Conservation (phyloP, 1,140 invertebrate genomes). For the Euglossa dilemma region DNA sequence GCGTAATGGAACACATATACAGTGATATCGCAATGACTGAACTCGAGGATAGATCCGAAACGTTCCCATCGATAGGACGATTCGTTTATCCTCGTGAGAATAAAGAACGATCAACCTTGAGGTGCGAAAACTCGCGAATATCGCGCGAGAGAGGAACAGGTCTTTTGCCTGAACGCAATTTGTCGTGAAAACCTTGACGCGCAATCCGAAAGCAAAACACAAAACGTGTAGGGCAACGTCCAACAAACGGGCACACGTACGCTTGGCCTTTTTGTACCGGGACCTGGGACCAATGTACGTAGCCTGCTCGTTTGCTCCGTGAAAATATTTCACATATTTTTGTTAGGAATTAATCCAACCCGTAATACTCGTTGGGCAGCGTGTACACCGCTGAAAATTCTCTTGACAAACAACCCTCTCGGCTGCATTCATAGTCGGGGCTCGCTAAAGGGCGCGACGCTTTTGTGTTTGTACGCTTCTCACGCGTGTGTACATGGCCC, state of each 20-base stretch:
- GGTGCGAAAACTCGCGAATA: not conserved
- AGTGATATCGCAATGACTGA: too few species aligned
- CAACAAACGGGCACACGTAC: constrained; percentile 53
- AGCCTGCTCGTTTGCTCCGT: constrained; percentile 29
- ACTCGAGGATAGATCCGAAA: too few species aligned
- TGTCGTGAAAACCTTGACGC: constrained; percentile 60
- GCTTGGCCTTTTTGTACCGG: constrained; percentile 34
- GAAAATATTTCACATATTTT: constrained; percentile 72
- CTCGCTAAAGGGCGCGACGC: constrained; percentile 46
- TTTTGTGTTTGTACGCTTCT: constrained; percentile 30
- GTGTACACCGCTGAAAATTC: constrained; percentile 66
- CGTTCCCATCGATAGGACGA: not conserved
- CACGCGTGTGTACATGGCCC: not conserved
- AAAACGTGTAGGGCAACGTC: constrained; percentile 37
- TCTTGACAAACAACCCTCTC: constrained; percentile 68
- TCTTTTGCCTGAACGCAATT: constrained; percentile 44
- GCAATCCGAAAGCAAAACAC: constrained; percentile 70
- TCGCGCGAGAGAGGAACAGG: not conserved
- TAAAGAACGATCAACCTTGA: not conserved
- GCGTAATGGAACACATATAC: too few species aligned
- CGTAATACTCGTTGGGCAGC: constrained; percentile 62
- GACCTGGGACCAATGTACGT: not conserved
- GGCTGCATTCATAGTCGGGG: constrained; percentile 21
- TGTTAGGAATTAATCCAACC: constrained; percentile 69
- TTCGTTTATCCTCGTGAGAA: too few species aligned